Evolutionary conservation across 2,888 invertebrate genomes (phyloP).

Genomic region (Griposia aprilina): DNA sequence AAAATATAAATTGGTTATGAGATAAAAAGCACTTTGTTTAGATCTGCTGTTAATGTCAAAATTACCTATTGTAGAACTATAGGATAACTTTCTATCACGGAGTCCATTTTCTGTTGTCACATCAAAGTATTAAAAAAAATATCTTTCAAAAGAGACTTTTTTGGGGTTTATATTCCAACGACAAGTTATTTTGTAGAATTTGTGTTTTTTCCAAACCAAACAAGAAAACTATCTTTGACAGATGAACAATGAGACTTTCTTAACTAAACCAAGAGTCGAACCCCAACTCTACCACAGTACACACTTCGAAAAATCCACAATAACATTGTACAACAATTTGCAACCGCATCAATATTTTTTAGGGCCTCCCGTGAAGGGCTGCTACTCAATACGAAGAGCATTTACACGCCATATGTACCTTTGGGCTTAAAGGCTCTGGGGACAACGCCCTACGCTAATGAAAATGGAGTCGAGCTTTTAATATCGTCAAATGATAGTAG

Average conservation of each 20-base stretch:
- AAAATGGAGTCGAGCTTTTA: constrained; percentile 75
- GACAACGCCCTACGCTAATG: constrained; percentile 81
- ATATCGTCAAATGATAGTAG: constrained; percentile 66
- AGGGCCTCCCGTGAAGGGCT: constrained; percentile 70
- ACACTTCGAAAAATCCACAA: constrained; percentile 54
- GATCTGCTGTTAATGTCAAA: background rate
- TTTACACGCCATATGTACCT: constrained; percentile 90
- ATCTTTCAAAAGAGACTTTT: background rate
- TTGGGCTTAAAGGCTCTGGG: constrained; percentile 82
- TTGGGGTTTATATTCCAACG: too few relatives aligned
- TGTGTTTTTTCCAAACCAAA: background rate
- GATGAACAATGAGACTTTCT: background rate
- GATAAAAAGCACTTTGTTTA: background rate
- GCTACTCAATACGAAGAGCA: constrained; percentile 85
- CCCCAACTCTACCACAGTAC: background rate
- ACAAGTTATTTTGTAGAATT: too few relatives aligned
- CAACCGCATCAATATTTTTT: constrained; percentile 74
- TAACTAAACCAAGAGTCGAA: background rate
- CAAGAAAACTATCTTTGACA: too few relatives aligned
- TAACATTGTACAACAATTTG: constrained; percentile 66
- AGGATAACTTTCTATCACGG: background rate
- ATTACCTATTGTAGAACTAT: background rate
- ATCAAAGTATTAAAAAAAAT: background rate
- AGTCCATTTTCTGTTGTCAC: background rate
- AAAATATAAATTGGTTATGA: background rate